Evolutionary conservation across 2,113 vertebrate genomes (phyloP).

Genomic region (Cariama cristata): DNA sequence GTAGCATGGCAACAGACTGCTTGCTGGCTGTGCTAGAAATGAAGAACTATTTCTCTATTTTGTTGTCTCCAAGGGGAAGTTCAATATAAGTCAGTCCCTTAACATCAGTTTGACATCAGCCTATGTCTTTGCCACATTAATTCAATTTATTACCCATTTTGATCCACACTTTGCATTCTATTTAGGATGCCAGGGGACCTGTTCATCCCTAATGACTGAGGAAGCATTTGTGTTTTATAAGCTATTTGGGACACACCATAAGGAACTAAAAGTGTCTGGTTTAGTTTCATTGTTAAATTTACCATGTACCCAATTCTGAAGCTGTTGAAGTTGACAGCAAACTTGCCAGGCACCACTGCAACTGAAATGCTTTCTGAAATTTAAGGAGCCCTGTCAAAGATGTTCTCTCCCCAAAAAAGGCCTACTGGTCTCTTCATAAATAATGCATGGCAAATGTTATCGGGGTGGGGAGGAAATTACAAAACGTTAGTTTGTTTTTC

Average conservation of each 20-base stretch:
- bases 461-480: neutral
- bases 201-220: conserved; percentile 59
- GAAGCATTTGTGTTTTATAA: conserved; percentile 67
- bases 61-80: conserved; percentile 48
- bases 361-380: neutral
- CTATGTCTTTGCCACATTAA: conserved; percentile 62
- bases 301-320: neutral
- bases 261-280: conserved; percentile 52
- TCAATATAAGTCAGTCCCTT: conserved; percentile 51
- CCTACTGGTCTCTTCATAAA: neutral
- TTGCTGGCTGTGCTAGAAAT: conserved; percentile 1
- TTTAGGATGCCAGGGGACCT: conserved; percentile 48
- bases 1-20: conserved; percentile 50
- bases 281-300: conserved; percentile 60
- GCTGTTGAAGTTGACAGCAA: neutral
- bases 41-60: neutral
- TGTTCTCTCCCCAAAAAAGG: neutral
- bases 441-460: neutral
- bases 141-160: conserved; percentile 59
- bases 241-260: conserved; percentile 53
- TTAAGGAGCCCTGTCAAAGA: neutral
- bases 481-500: conserved; percentile 54
- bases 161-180: conserved; percentile 39
- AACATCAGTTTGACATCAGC: conserved; percentile 54
- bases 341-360: neutral